These are phyloP conservation scores for Scomberomorus guttatus DNA, from an alignment of 2,797 vertebrate species.

Conservation along the genomic window DNA sequence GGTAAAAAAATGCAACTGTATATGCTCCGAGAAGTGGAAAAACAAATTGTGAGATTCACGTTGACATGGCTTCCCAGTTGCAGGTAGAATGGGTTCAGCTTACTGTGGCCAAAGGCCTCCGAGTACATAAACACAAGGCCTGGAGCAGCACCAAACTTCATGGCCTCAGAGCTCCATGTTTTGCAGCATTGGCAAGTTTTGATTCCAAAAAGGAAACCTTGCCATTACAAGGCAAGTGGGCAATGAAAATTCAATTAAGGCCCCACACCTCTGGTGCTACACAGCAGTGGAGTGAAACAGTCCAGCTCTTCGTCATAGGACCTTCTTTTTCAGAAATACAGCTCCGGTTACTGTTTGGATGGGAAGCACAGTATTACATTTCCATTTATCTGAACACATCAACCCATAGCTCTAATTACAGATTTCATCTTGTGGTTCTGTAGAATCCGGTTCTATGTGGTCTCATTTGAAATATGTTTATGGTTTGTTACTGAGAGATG, in stretches of 20 bases:
- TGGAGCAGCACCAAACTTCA: constrained; percentile 66
- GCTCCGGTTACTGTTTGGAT: constrained; percentile 54
- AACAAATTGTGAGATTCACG: constrained; percentile 51
- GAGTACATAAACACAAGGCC: constrained; percentile 59
- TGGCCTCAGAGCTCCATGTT: constrained; percentile 44
- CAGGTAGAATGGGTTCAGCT: constrained; percentile 59
- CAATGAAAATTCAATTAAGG: constrained; percentile 71
- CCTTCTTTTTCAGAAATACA: constrained; percentile 10
- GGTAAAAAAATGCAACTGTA: constrained; percentile 33
- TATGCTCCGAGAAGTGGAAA: constrained; percentile 53
- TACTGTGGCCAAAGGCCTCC: constrained; percentile 39
- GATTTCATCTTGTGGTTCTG: constrained; percentile 52
- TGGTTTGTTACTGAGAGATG: constrained; percentile 51
- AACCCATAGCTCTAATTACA: constrained; percentile 53
- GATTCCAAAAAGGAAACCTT: constrained; percentile 67
- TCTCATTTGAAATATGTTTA: constrained; percentile 54
- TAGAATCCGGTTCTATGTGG: constrained; percentile 36
- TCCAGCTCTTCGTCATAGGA: constrained; percentile 27
- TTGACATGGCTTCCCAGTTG: constrained; percentile 45
- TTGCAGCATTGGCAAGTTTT: constrained; percentile 61
- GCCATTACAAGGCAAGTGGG: constrained; percentile 71
- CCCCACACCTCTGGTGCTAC: constrained; percentile 60
- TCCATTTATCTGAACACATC: constrained; percentile 64
- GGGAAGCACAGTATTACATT: constrained; percentile 38
- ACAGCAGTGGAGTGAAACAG: constrained; percentile 46